These are phyloP conservation scores for Agapetus fuscipes DNA, from an alignment of 2,888 invertebrate species.

Conservation along the genomic window DNA sequence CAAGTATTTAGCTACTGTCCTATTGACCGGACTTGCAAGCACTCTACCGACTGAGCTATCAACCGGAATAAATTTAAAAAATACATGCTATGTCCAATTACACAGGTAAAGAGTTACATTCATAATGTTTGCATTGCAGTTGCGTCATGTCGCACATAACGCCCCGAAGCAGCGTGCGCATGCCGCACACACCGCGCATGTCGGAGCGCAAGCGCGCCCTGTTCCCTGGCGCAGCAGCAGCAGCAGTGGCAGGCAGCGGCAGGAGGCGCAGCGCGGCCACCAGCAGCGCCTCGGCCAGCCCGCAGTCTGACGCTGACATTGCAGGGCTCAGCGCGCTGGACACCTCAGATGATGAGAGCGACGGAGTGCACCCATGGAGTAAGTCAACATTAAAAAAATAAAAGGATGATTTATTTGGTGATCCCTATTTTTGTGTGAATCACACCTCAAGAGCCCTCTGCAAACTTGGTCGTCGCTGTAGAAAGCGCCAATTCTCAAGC, in stretches of 20 bases:
- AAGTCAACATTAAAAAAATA: not conserved
- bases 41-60: not conserved
- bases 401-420: not conserved
- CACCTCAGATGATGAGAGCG: constrained; percentile 31
- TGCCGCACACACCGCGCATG: constrained; percentile 47
- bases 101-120: no score
- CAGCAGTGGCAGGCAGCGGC: constrained; percentile 12
- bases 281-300: constrained; percentile 10
- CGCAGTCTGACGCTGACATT: constrained; percentile 20
- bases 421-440: no score
- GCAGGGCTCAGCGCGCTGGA: constrained; percentile 28
- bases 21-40: no score
- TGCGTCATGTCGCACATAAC: constrained; percentile 34
- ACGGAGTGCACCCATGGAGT: constrained; percentile 26
- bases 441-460: no score
- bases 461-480: no score
- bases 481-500: no score
- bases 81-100: no score
- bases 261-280: constrained; percentile 13
- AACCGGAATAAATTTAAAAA: not conserved
- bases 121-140: constrained; percentile 1
- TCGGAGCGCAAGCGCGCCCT: constrained; percentile 54
- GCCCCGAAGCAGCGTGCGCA: constrained; percentile 35
- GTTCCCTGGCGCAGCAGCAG: constrained; percentile 37
- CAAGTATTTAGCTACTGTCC: no score